Conservation (phyloP, 2,113 vertebrate species). For the Saccopteryx leptura region DNA sequence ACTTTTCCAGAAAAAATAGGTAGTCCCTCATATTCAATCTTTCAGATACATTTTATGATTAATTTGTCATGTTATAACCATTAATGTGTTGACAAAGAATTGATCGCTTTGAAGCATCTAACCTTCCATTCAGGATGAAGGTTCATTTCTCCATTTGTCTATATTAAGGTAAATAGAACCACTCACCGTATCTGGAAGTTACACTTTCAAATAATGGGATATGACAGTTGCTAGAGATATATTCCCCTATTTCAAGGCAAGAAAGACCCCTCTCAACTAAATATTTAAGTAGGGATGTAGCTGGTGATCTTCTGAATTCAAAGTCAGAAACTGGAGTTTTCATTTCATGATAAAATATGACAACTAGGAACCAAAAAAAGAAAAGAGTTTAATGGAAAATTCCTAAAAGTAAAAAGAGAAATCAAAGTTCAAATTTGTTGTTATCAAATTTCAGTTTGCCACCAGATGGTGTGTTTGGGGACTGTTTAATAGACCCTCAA, state of each 20-base stretch:
- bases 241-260: neutral
- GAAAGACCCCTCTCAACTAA: constrained; percentile 44
- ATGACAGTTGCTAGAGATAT: neutral
- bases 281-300: neutral
- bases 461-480: neutral
- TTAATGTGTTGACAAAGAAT: constrained; percentile 23
- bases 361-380: neutral
- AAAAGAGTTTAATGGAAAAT: constrained; percentile 33
- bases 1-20: neutral
- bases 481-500: neutral
- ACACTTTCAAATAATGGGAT: neutral
- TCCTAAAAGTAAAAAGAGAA: neutral
- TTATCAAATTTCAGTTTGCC: constrained; percentile 8
- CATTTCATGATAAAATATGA: constrained; percentile 41
- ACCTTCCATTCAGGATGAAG: neutral
- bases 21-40: neutral
- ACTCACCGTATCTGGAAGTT: constrained; percentile 10
- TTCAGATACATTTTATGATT: constrained; percentile 26
- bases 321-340: constrained; percentile 50
- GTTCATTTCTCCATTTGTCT: neutral
- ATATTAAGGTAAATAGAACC: neutral
- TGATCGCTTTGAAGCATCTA: neutral
- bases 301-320: constrained; percentile 32
- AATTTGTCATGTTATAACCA: constrained; percentile 10
- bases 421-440: constrained; percentile 6